phyloP scores from a whole-genome alignment of 2,113 vertebrate species.

The Channa maculata region DNA sequence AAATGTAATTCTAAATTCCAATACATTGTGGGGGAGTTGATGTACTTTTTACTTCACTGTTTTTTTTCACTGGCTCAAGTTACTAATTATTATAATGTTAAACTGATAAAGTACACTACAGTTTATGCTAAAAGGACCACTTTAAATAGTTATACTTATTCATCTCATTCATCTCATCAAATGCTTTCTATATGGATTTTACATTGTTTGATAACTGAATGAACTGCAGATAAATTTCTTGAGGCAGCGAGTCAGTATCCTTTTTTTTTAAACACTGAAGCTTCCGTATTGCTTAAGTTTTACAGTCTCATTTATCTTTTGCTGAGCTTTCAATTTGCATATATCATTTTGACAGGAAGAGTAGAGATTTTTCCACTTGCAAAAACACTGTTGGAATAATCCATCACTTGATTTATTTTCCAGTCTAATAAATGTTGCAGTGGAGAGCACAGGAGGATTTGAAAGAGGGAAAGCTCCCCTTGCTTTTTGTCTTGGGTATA shows the following conservation, averaged over 20 bases:
- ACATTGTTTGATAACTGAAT: constrained; percentile 29
- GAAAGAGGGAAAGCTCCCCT: constrained; percentile 1
- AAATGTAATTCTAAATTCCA: no score
- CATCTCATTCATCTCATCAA: constrained; percentile 14
- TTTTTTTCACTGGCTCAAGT: no score
- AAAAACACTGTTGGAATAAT: constrained; percentile 53
- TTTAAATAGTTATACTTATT: no score
- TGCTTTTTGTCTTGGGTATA: constrained; percentile 27
- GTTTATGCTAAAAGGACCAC: no score
- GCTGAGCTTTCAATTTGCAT: constrained; percentile 55
- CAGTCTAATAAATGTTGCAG: constrained; percentile 38
- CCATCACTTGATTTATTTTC: constrained; percentile 67
- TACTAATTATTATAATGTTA: no score
- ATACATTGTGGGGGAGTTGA: no score
- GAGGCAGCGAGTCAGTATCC: constrained; percentile 18
- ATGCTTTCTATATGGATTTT: constrained; percentile 38
- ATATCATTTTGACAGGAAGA: constrained; percentile 53
- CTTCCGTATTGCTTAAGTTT: constrained; percentile 41
- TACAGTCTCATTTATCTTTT: constrained; percentile 64
- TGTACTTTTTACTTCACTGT: no score
- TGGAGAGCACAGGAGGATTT: background rate
- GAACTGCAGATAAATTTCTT: constrained; percentile 29
- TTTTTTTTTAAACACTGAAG: constrained; percentile 34
- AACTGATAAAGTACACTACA: no score
- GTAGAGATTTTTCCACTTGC: constrained; percentile 40